These are phyloP conservation scores for Graphium colonna DNA, from an alignment of 2,888 invertebrate species.

Conservation along the genomic window DNA sequence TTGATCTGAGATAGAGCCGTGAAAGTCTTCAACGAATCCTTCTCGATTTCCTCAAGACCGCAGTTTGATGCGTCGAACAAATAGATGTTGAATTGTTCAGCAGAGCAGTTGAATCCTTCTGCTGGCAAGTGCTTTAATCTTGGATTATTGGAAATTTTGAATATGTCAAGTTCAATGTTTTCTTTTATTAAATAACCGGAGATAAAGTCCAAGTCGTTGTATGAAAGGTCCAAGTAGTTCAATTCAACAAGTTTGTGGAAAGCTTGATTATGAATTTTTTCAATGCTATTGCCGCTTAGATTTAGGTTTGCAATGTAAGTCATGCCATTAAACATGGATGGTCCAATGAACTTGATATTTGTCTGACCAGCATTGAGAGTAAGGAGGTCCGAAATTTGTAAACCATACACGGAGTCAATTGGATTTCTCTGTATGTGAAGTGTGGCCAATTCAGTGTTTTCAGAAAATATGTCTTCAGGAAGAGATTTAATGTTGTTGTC, in stretches of 20 bases:
- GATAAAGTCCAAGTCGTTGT: conserved; percentile 84
- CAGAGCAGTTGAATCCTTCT: conserved; percentile 82
- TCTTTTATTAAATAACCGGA: conserved; percentile 84
- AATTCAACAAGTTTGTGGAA: conserved; percentile 84
- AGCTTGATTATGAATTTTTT: conserved; percentile 84
- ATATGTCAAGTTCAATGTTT: conserved; percentile 84
- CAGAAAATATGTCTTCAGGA: conserved; percentile 82
- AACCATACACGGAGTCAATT: conserved; percentile 80
- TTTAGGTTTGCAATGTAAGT: conserved; percentile 82
- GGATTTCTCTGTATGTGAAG: conserved; percentile 86
- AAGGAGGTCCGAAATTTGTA: conserved; percentile 82
- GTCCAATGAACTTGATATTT: conserved; percentile 82
- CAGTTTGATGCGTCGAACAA: conserved; percentile 88
- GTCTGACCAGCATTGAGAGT: conserved; percentile 85
- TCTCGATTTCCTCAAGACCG: conserved; percentile 81
- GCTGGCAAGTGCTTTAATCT: conserved; percentile 83
- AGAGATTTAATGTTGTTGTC: conserved; percentile 83
- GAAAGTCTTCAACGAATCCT: conserved; percentile 85
- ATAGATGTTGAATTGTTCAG: conserved; percentile 82
- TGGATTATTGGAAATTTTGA: conserved; percentile 86
- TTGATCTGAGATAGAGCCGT: conserved; percentile 84
- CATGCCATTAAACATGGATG: conserved; percentile 83
- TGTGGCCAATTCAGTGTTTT: conserved; percentile 83
- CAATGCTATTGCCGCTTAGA: conserved; percentile 85
- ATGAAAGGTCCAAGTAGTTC: conserved; percentile 85